Base-by-base conservation (phyloP, 2,797 vertebrate genomes). In the Sebastes paucispinis region DNA sequence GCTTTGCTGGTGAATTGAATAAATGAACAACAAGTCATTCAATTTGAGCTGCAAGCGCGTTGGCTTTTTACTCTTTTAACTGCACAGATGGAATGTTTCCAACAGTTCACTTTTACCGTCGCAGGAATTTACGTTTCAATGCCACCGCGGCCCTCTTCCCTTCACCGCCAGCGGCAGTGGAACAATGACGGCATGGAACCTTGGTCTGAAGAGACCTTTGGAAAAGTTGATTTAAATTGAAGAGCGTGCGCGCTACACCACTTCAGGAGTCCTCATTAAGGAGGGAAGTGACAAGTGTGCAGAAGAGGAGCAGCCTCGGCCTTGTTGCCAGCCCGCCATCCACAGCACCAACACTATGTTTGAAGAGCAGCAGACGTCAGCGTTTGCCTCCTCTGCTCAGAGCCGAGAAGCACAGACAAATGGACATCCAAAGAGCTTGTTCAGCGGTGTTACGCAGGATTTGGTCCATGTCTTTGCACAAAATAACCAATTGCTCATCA, bases 21-120 rank as follows among this genome's bases (percentile, higher is more conserved):
- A 92, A 91, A 91, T 89, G 87, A 91, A 91, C 89, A 90, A 88
- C 85, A 81, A 79, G 83, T 72, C 80, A 84, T 84, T 89, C 69
- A 88, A 67, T 83, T 39, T 67, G 65, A 87, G 79, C 85, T 65
- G 68, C 22, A 9, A 75, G 70, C 31, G 2, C 6, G 34, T 68
- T 81, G 87, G 80, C 86, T 89, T 88, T 90, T 81, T 85, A 86
- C 85, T 79, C 76, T 88, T 77, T 85, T 67, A 76, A 81, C 71
- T 27, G 73, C 72, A 67, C 31, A 83, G 60, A 88, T 71, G 78
- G 76, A 92, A 89, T 68, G 63, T 81, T 87, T 88, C 77, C 80
- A 90, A 66, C 81, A 65, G 85, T 88, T 84, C 88, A 89, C 85
- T 87, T 85, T 84, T 69, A 82, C 77, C 20, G 20, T 68, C 29